These are phyloP conservation scores for Neoseiulus cucumeris DNA, from an alignment of 1,140 invertebrate species.

Conservation along the genomic window DNA sequence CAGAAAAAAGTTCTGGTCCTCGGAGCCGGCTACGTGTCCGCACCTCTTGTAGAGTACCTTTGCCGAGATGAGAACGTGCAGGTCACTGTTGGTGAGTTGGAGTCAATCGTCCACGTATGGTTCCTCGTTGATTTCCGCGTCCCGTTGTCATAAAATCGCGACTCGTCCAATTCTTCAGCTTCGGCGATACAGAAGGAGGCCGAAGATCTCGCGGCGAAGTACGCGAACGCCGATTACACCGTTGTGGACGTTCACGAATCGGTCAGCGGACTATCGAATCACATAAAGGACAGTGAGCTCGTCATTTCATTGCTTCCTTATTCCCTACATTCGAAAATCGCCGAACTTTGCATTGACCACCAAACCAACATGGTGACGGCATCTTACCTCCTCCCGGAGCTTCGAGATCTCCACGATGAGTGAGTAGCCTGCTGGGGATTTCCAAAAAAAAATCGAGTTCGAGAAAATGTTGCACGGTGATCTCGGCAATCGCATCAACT, in stretches of 20 bases:
- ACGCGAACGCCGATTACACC: slow-evolving; percentile 52
- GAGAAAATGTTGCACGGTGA: neutral
- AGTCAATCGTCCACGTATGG: slow-evolving; percentile 1
- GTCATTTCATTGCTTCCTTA: slow-evolving; percentile 84
- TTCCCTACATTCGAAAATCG: slow-evolving; percentile 55
- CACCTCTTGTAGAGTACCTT: slow-evolving; percentile 81
- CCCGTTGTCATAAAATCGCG: neutral
- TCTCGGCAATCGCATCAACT: neutral
- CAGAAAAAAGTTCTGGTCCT: slow-evolving; percentile 54
- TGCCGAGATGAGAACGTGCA: slow-evolving; percentile 51
- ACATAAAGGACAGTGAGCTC: slow-evolving; percentile 53
- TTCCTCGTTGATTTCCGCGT: neutral
- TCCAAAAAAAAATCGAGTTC: neutral
- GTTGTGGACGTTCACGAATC: slow-evolving; percentile 58
- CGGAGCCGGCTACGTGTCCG: slow-evolving; percentile 83
- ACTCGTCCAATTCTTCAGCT: slow-evolving; percentile 30
- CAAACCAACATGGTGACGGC: slow-evolving; percentile 86
- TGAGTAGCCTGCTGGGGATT: slow-evolving; percentile 28
- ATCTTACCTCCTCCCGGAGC: slow-evolving; percentile 68
- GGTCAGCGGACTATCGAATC: slow-evolving; percentile 43
- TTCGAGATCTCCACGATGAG: slow-evolving; percentile 55
- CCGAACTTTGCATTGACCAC: slow-evolving; percentile 61
- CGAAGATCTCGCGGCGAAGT: slow-evolving; percentile 51
- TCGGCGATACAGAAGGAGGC: slow-evolving; percentile 71
- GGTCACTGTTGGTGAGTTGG: slow-evolving; percentile 50